Evolutionary conservation across 2,888 invertebrate species (phyloP).

Genomic region (Gerris lacustris): DNA sequence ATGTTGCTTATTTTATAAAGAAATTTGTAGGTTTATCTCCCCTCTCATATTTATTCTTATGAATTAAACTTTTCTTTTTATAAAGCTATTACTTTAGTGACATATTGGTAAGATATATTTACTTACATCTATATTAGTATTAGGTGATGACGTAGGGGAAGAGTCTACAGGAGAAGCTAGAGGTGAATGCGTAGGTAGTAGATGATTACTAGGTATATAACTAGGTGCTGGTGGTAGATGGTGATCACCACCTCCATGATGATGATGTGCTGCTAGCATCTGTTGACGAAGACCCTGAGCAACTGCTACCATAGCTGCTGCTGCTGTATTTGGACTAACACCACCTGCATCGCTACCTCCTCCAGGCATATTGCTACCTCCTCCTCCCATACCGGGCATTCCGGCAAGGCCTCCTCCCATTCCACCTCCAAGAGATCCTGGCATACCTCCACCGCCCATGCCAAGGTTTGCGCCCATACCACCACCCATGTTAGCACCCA

Average conservation of each 20-base stretch:
- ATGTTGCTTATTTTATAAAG: no score
- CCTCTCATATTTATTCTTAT: no score
- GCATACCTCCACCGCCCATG: no score
- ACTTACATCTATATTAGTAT: slow-evolving; percentile 32
- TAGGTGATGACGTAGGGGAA: slow-evolving; percentile 30
- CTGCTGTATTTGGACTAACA: slow-evolving; percentile 55
- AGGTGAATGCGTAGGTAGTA: slow-evolving; percentile 27
- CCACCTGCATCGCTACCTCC: slow-evolving; percentile 20
- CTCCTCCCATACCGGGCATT: slow-evolving; percentile 14
- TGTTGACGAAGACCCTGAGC: slow-evolving; percentile 75
- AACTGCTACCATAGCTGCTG: slow-evolving; percentile 73
- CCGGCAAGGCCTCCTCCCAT: slow-evolving; percentile 11
- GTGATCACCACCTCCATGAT: slow-evolving; percentile 31
- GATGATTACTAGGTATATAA: slow-evolving; percentile 19
- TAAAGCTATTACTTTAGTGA: no score
- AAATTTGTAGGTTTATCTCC: no score
- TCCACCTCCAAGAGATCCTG: slow-evolving; percentile 13
- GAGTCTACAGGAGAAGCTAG: slow-evolving; percentile 37
- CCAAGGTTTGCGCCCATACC: no score
- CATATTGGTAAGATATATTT: neutral
- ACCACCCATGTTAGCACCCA: neutral
- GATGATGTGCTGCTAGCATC: slow-evolving; percentile 57
- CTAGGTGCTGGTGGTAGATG: slow-evolving; percentile 31
- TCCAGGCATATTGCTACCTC: slow-evolving; percentile 18
- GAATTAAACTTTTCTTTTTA: no score